These are phyloP conservation scores for Aix galericulata DNA, from an alignment of 2,113 vertebrate genomes.

Conservation along the genomic window DNA sequence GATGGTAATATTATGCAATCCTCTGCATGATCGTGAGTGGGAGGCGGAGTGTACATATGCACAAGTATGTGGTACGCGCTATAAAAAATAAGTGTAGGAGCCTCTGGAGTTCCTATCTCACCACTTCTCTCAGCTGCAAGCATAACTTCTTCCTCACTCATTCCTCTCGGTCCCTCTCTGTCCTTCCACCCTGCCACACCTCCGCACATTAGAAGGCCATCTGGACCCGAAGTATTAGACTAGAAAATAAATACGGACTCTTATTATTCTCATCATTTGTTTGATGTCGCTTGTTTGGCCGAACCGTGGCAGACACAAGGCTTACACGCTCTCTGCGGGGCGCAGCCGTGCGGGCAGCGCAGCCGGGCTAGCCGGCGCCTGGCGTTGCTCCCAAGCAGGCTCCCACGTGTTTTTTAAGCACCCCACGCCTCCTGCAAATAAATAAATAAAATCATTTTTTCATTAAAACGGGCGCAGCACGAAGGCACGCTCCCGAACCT, in stretches of 20 bases:
- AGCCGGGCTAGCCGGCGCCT: neutral
- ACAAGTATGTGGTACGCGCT: neutral
- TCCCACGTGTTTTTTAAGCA: neutral
- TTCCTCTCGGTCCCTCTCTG: neutral
- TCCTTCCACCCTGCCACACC: neutral
- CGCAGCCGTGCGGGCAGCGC: neutral
- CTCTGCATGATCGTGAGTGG: neutral
- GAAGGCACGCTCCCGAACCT: neutral
- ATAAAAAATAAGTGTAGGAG: constrained; percentile 24
- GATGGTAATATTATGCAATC: constrained; percentile 11
- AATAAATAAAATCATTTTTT: neutral
- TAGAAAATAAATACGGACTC: neutral
- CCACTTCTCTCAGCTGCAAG: neutral
- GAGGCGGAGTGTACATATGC: neutral
- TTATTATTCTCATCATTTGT: neutral
- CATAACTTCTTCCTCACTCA: neutral
- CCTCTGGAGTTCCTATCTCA: neutral
- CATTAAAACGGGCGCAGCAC: accelerated
- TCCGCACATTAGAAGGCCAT: neutral
- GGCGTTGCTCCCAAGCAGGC: neutral
- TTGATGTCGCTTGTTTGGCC: neutral
- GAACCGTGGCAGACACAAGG: neutral
- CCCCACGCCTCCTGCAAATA: neutral
- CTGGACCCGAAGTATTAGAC: neutral
- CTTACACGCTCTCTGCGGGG: neutral